Conservation (phyloP, 2,888 invertebrate species). For the Thecophora atra region DNA sequence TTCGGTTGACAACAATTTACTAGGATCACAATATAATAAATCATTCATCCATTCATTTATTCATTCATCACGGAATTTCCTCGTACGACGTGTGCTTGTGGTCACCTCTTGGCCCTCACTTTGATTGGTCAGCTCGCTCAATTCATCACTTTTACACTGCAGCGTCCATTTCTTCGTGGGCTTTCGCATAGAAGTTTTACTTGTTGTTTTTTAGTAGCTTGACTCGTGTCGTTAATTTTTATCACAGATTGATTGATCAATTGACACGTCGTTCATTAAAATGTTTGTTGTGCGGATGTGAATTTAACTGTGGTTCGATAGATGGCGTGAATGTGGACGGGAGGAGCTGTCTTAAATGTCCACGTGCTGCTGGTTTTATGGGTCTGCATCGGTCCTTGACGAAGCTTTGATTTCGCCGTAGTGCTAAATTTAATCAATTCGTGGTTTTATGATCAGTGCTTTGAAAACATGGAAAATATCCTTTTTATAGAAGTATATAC, state of each 20-base stretch:
- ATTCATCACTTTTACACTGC: not conserved
- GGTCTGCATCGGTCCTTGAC: not conserved
- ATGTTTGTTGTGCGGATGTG: conserved; percentile 43
- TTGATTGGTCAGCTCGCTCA: not conserved
- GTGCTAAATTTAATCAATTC: conserved; percentile 1
- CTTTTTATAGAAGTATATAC: too few relatives aligned
- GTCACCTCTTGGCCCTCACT: not conserved
- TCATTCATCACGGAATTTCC: not conserved
- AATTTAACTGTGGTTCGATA: too few relatives aligned
- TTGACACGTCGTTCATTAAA: conserved; percentile 61
- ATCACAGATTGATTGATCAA: conserved; percentile 56
- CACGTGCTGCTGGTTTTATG: not conserved
- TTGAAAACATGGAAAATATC: too few relatives aligned
- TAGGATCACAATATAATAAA: conserved; percentile 5
- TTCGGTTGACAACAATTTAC: conserved; percentile 15
- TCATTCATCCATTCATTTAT: not conserved
- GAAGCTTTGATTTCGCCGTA: not conserved
- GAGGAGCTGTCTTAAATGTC: too few relatives aligned
- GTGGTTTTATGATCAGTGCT: not conserved
- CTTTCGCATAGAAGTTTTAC: not conserved
- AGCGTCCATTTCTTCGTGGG: not conserved
- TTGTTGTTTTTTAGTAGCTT: not conserved
- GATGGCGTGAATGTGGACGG: too few relatives aligned
- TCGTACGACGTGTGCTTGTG: not conserved
- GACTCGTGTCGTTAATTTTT: conserved; percentile 14